Base-by-base conservation (phyloP, 1,140 invertebrate species). In the Drosophila sucinea region DNA sequence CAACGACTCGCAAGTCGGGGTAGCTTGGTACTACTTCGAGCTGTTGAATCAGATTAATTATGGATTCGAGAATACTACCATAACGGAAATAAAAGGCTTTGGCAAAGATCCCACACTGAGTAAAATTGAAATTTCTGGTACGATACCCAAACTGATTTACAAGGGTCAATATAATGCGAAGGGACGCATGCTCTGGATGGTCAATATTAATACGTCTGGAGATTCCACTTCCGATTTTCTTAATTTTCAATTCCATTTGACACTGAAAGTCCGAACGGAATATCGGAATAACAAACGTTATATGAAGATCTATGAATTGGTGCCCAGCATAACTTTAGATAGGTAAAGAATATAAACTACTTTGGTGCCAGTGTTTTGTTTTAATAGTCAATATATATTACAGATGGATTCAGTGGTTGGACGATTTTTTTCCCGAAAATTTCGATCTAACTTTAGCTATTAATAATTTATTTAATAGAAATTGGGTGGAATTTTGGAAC, bases 401-500 rank as follows among this genome's bases (percentile, higher is more conserved):
- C 2, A 86, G 82, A 1, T 86, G 82, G 82, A 81, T 67, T 11
- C 63, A 70, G 61, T 86, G 79, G 75, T n/a, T 86, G n/a, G 82
- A 86, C 3, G 66, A 86, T 27, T 81, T 86, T n/a, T 81, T 86
- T 60, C 65, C 75, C 3, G 78, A 86, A 47, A 86, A 86, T 17
- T 68, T 64, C 10, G 82, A 86, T 27, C 30, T 86, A 11, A 86
- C 71, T 1, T 63, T 86, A 35, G 56, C 69, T 0, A 38, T 86
- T 1, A 86, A 86, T 68, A 76, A 70, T 30, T 17, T 79, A 17
- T 81, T 86, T 6, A 86, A 86, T 44, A 67, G 41, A 0, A 81
- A 81, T 30, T 86, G 82, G 82, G 66, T 86, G 6, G 76, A 79
- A 51, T 79, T 86, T 64, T 86, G 82, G 82, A 86, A 86, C 30